These are phyloP conservation scores for Mylabris phalerata DNA, from an alignment of 1,140 invertebrate genomes.

Conservation along the genomic window DNA sequence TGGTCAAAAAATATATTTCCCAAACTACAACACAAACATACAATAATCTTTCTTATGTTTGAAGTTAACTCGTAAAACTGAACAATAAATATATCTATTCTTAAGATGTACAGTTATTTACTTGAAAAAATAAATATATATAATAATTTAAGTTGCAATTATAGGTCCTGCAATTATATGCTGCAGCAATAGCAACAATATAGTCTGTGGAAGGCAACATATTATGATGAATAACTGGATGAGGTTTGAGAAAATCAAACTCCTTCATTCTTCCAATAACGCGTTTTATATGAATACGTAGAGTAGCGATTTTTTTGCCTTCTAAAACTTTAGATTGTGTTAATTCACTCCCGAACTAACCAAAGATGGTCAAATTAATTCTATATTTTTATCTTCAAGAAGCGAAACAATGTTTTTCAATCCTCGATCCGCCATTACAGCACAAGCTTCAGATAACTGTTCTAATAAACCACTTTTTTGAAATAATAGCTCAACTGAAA, in stretches of 20 bases:
- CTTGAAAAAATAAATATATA: neutral
- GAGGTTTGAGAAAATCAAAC: conserved; percentile 31
- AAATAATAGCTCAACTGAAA: conserved; percentile 30
- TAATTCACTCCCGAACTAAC: conserved; percentile 15
- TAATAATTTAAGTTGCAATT: conserved; percentile 12
- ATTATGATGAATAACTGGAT: conserved; percentile 26
- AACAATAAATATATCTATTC: neutral
- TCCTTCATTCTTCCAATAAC: conserved; percentile 17
- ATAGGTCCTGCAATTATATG: conserved; percentile 27
- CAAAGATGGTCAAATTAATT: conserved; percentile 34
- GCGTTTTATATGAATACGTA: conserved; percentile 27
- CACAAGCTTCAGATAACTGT: conserved; percentile 18
- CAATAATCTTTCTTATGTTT: neutral
- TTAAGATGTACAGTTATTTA: too few relatives aligned
- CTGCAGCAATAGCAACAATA: conserved; percentile 19
- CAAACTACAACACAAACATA: conserved; percentile 6
- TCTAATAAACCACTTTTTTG: conserved; percentile 35
- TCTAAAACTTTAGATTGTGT: conserved; percentile 19
- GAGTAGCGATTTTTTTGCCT: conserved; percentile 21
- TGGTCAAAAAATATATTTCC: conserved; percentile 21
- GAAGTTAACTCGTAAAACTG: neutral
- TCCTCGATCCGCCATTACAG: conserved; percentile 39
- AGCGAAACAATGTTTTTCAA: conserved; percentile 39
- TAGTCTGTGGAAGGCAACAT: conserved; percentile 18
- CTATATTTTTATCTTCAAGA: conserved; percentile 26